phyloP scores from a whole-genome alignment of 2,888 invertebrate species.

The Clostera curtula region DNA sequence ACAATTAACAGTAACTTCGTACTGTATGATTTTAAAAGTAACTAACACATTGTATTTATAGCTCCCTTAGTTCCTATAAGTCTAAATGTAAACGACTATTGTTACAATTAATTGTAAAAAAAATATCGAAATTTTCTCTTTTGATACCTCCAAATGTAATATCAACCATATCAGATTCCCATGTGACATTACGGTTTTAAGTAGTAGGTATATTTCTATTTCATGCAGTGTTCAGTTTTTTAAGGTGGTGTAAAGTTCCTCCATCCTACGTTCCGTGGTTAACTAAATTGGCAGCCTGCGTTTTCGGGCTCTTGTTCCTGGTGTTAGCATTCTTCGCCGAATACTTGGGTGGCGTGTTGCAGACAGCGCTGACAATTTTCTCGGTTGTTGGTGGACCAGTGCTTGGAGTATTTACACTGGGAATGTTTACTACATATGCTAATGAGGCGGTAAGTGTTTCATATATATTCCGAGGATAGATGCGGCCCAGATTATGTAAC shows the following conservation, averaged over 20 bases:
- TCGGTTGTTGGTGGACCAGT: constrained; percentile 90
- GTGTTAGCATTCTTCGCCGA: constrained; percentile 88
- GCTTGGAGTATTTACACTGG: constrained; percentile 86
- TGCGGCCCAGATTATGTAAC: no score
- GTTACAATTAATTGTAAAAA: background rate
- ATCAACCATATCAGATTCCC: no score
- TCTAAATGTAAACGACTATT: no score
- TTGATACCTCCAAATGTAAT: no score
- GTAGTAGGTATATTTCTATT: no score
- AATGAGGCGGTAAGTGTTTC: constrained; percentile 78
- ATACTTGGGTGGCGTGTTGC: constrained; percentile 86
- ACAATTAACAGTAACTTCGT: no score
- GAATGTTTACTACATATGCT: constrained; percentile 84
- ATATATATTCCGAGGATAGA: no score
- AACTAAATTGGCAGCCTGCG: constrained; percentile 79
- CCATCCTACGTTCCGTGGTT: constrained; percentile 56
- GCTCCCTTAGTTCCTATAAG: no score
- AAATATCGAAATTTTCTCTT: background rate
- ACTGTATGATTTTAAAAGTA: no score
- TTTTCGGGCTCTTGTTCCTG: constrained; percentile 84
- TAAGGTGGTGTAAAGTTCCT: constrained; percentile 42
- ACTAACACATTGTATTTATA: no score
- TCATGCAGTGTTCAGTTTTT: no score
- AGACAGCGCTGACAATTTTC: constrained; percentile 88
- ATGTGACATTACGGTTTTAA: no score